Base-by-base conservation (phyloP, 1,140 invertebrate species). In the Harpegnathos saltator region DNA sequence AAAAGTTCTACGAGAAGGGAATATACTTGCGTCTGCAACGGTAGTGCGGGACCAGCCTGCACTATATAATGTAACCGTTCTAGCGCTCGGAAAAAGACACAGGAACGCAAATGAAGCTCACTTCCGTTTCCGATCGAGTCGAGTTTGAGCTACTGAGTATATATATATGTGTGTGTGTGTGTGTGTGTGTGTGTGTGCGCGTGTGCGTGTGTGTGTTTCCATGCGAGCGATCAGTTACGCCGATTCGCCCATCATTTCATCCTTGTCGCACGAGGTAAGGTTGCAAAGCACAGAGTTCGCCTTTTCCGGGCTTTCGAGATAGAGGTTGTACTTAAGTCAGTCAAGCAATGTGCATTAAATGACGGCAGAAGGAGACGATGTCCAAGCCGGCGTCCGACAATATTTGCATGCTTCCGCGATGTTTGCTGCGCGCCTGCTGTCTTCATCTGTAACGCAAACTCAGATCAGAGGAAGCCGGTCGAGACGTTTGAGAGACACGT, bases 301-400 rank as follows among this genome's bases (percentile, higher is more conserved):
- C 72, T 82, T n/a, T n/a, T 54, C 88, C 69, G 87, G 22, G 44
- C 48, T 29, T 63, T 85, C 44, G 50, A 84, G 73, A 88, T 78
- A 84, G 78, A 87, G 62, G 80, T 89, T 90, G 86, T 89, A 90
- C 83, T 89, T 90, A 89, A 90, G 74, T 90, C 89, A 89, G 89
- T 90, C 87, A 90, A 90, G 89, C 87, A 81, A 78, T 84, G 83
- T 90, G 82, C 85, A 90, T 88, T 82, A 88, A 89, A 83, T 87
- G 88, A 86, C 87, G 87, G 86, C 88, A 89, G 87, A 86, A 86
- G 85, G 85, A 83, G 71, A 86, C 83, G 68, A 83, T 69, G 80
- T 77, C 85, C 89, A 85, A 88, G 81, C 50, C 83, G 72, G 81
- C 80, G 88, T 90, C 66, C 33, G 72, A 85, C 58, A 88, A 82